Conservation (phyloP, 2,797 vertebrate genomes). For the Nannoperca australis region DNA sequence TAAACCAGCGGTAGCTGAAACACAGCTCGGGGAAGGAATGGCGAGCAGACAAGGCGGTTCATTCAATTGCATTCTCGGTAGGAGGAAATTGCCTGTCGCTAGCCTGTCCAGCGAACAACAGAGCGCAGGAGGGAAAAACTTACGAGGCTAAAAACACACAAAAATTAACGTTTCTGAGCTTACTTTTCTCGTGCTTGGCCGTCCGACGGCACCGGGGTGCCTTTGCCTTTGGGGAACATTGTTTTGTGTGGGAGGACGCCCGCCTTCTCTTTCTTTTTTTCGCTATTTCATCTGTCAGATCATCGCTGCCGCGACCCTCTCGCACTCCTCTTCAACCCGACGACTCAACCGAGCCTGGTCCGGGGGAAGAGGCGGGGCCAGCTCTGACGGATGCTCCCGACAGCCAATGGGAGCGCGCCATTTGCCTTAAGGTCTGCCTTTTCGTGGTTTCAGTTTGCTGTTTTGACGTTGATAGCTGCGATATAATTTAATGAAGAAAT, state of each 20-base stretch:
- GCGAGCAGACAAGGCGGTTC: slow-evolving; percentile 86
- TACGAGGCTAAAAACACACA: slow-evolving; percentile 58
- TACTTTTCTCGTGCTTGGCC: slow-evolving; percentile 98
- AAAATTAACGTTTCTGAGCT: slow-evolving; percentile 77
- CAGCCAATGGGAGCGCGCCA: slow-evolving; percentile 69
- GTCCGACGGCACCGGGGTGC: slow-evolving; percentile 97
- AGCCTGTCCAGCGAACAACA: slow-evolving; percentile 81
- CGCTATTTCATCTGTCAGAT: slow-evolving; percentile 95
- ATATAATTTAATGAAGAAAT: slow-evolving; percentile 30
- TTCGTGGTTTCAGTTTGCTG: slow-evolving; percentile 35
- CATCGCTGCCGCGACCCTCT: slow-evolving; percentile 91
- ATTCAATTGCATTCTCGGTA: slow-evolving; percentile 83
- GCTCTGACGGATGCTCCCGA: slow-evolving; percentile 46
- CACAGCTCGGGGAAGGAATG: slow-evolving; percentile 71
- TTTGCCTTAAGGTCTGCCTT: slow-evolving; percentile 67
- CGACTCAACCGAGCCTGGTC: slow-evolving; percentile 90
- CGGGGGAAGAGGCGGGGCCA: slow-evolving; percentile 64
- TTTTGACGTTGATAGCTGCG: slow-evolving; percentile 48
- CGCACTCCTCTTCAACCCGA: slow-evolving; percentile 83
- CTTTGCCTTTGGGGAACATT: slow-evolving; percentile 99
- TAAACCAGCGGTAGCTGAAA: slow-evolving; percentile 43
- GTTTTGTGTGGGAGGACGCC: slow-evolving; percentile 83
- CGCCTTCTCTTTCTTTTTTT: slow-evolving; percentile 83
- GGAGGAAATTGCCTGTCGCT: slow-evolving; percentile 81
- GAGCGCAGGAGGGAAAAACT: slow-evolving; percentile 66